Conservation (phyloP, 2,888 invertebrate species). For the Formica aserva region DNA sequence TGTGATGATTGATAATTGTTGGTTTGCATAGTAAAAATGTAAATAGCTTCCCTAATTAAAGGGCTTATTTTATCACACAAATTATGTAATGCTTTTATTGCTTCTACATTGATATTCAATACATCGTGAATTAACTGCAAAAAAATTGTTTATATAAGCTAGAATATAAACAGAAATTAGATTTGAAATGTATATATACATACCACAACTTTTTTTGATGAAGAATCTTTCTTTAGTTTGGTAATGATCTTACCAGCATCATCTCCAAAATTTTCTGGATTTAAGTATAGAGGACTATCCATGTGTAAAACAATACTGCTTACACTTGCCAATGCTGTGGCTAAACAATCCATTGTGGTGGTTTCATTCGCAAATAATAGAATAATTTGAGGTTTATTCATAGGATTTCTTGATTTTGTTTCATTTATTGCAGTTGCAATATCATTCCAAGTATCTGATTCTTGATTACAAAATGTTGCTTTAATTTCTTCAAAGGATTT, state of each 20-base stretch:
- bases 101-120: slow-evolving; percentile 76
- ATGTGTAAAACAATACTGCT: slow-evolving; percentile 78
- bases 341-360: slow-evolving; percentile 78
- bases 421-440: slow-evolving; percentile 82
- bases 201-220: slow-evolving; percentile 77
- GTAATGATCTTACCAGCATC: slow-evolving; percentile 82
- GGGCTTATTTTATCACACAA: slow-evolving; percentile 88
- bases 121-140: slow-evolving; percentile 81
- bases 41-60: slow-evolving; percentile 84
- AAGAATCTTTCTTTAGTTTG: slow-evolving; percentile 64
- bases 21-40: slow-evolving; percentile 85
- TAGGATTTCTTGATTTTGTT: slow-evolving; percentile 70
- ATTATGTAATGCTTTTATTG: slow-evolving; percentile 87
- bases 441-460: slow-evolving; percentile 81
- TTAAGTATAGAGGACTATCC: slow-evolving; percentile 54
- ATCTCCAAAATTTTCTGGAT: slow-evolving; percentile 78
- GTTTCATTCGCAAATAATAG: slow-evolving; percentile 83
- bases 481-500: slow-evolving; percentile 39
- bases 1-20: slow-evolving; percentile 71
- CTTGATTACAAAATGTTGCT: slow-evolving; percentile 74
- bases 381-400: slow-evolving; percentile 83
- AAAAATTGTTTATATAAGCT: background rate
- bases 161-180: slow-evolving; percentile 7
- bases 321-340: slow-evolving; percentile 80
- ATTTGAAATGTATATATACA: slow-evolving; percentile 54